Base-by-base conservation (phyloP, 2,113 vertebrate genomes). In the Oxyruncus cristatus region DNA sequence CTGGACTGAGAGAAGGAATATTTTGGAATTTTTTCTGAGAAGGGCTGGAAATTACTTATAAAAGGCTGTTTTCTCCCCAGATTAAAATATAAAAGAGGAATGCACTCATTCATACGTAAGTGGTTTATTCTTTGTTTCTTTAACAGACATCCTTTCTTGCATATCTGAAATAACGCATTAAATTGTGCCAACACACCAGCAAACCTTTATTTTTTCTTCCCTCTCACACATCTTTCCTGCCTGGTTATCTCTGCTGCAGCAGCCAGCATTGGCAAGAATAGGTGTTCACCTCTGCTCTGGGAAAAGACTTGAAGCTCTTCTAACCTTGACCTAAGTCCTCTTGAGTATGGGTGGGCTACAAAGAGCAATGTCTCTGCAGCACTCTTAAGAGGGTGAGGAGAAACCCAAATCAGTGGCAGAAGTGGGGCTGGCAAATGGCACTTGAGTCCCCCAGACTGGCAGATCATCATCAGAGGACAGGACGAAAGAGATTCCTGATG, bases 191-290 rank as follows among this genome's bases (percentile, higher is more conserved):
- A 88, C 33, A 63, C 73, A 94, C 75, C 63, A 83, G 85, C 59
- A 67, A 56, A 80, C 79, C 65, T 79, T 88, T 63, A 52, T 46
- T 80, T 90, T 89, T 90, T 35, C 33, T 86, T 90, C 27, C 42
- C 30, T 66, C 78, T 93, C 63, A 47, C 46, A 50, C 14, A 14
- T 80, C 47, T 80, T 81, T 80, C 35, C 70, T 83, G 50, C 42
- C 67, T 95, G 55, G 85, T 95, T 96, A 90, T 95, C 85, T 88
- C 71, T 86, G 55, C 68, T 1, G 11, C 52, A 74, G 59, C 71
- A 94, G 72, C 41, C 86, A 89, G 53, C 35, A n/a, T 5, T 17
- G 76, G 32, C 63, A 85, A 80, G 22, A 87, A 62, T 4, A 85
- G 32, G 22, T 53, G 33, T 32, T 81, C 75, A 74, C 68, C 63